A percentile compares a stretch with the other conserved stretches of the same genome.
Evolutionary conservation across 2,888 invertebrate species (phyloP).

Genomic region (Parochlus steinenii): DNA sequence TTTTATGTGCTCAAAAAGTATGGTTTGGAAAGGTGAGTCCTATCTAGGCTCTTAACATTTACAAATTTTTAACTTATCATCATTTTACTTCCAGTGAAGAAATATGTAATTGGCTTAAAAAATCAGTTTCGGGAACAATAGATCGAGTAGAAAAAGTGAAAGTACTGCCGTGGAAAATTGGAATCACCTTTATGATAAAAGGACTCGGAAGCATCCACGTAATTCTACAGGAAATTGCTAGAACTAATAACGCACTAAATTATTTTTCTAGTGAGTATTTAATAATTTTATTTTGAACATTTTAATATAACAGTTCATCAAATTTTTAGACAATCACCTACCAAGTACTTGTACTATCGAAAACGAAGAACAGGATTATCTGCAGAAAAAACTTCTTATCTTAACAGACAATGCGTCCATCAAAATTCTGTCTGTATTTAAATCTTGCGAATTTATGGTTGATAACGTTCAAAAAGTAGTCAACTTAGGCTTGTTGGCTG

Average conservation of each 20-base stretch:
- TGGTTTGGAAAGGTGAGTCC: slow-evolving; percentile 28
- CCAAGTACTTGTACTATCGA: slow-evolving; percentile 27
- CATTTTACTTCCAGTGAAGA: slow-evolving; percentile 27
- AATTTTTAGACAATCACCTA: slow-evolving; percentile 25
- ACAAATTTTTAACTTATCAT: slow-evolving; percentile 2
- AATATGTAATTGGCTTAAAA: slow-evolving; percentile 35
- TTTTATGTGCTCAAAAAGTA: slow-evolving; percentile 34
- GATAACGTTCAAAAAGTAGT: slow-evolving; percentile 21
- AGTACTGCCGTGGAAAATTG: slow-evolving; percentile 38
- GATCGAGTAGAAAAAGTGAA: slow-evolving; percentile 32
- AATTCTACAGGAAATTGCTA: slow-evolving; percentile 37
- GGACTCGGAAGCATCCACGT: slow-evolving; percentile 26
- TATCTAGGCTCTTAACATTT: slow-evolving; percentile 10
- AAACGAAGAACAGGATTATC: slow-evolving; percentile 25
- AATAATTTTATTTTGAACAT: slow-evolving; percentile 1
- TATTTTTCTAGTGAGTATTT: slow-evolving; percentile 6
- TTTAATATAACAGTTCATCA: slow-evolving; percentile 5
- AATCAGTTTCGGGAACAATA: slow-evolving; percentile 30
- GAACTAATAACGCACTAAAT: too few species aligned
- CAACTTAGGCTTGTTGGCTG: slow-evolving; percentile 23
- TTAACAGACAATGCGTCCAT: slow-evolving; percentile 22
- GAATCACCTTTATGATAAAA: slow-evolving; percentile 31
- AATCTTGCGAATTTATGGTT: slow-evolving; percentile 26
- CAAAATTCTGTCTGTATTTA: slow-evolving; percentile 31
- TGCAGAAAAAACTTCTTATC: slow-evolving; percentile 22